A percentile compares a stretch with the other conserved stretches of the same genome.
Evolutionary conservation across 2,113 vertebrate genomes (phyloP).

Genomic region (Herpailurus yagouaroundi): DNA sequence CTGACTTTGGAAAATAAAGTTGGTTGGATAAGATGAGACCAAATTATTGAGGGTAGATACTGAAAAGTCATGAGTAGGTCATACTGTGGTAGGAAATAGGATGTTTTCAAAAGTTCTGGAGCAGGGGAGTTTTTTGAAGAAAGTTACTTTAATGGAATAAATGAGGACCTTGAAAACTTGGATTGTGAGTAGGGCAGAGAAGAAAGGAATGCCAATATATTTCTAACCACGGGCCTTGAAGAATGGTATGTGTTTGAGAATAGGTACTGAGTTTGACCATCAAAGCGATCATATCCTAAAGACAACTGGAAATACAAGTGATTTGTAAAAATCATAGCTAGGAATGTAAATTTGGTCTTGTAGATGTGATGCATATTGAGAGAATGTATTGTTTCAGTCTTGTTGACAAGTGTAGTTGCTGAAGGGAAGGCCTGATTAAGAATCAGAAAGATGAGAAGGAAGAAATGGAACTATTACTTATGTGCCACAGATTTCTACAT

Average conservation of each 20-base stretch:
- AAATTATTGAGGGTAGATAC: constrained; percentile 3
- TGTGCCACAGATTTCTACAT: not conserved
- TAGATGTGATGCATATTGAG: not conserved
- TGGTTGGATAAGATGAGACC: not conserved
- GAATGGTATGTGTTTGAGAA: constrained; percentile 19
- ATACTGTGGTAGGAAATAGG: not conserved
- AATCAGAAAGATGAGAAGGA: not conserved
- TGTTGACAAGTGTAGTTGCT: not conserved
- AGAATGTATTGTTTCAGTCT: not conserved
- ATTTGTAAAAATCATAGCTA: not conserved
- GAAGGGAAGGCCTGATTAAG: not conserved
- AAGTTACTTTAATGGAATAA: not conserved
- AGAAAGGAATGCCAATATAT: not conserved
- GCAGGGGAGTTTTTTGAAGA: not conserved
- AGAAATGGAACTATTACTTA: not conserved
- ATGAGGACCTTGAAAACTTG: not conserved
- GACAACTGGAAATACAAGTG: not conserved
- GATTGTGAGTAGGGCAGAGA: not conserved
- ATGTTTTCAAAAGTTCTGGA: not conserved
- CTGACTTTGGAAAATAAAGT: not conserved
- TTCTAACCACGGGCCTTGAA: not conserved
- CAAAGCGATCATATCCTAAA: not conserved
- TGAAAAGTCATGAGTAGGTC: not conserved
- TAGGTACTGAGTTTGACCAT: not conserved
- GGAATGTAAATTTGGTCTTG: not conserved